These are phyloP conservation scores for Phymorhynchus buccinoides DNA, from an alignment of 1,140 invertebrate species.

Conservation along the genomic window DNA sequence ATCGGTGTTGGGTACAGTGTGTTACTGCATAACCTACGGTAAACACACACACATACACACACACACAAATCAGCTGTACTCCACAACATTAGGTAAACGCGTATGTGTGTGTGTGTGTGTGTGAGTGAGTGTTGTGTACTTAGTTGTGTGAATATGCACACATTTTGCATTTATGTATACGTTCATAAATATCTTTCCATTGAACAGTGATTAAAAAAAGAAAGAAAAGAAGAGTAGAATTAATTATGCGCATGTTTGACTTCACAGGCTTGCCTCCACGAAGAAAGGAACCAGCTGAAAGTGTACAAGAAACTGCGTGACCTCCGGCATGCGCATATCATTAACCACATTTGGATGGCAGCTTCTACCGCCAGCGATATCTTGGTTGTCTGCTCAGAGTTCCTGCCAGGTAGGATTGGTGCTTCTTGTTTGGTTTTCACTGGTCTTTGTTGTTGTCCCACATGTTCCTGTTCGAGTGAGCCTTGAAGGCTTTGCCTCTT, in stretches of 20 bases:
- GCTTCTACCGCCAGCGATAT: neutral
- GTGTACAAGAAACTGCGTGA: conserved; percentile 4
- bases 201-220: neutral
- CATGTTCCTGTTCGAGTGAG: too few species aligned
- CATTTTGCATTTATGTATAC: neutral
- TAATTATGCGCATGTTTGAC: neutral
- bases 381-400: conserved; percentile 27
- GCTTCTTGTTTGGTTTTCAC: neutral
- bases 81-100: too few species aligned
- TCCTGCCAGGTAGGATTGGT: conserved; percentile 24
- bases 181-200: neutral
- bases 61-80: too few species aligned
- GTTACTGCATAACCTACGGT: too few species aligned
- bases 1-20: too few species aligned
- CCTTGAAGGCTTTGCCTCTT: too few species aligned
- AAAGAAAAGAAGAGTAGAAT: neutral
- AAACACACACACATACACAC: too few species aligned
- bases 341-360: conserved; percentile 25
- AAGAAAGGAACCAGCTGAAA: conserved; percentile 26
- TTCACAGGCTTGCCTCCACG: conserved; percentile 21
- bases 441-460: too few species aligned
- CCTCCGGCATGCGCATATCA: conserved; percentile 9
- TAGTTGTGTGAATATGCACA: neutral
- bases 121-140: too few species aligned
- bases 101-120: too few species aligned